Evolutionary conservation across 1,140 invertebrate species (phyloP), one percentile per base, ranked within the genome.

Genomic region (Plectus sambesii): DNA sequence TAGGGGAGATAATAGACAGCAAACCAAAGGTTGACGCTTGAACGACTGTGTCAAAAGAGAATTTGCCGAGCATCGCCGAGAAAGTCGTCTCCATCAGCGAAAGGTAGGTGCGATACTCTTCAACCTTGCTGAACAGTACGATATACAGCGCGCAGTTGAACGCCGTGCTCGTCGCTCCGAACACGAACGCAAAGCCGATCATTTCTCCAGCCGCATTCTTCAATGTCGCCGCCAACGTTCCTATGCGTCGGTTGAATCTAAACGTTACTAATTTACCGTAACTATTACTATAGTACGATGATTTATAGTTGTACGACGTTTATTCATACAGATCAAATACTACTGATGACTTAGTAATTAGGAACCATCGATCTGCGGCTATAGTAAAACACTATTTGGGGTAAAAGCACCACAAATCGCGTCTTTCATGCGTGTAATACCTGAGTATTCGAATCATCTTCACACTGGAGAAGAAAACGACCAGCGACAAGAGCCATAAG

Each of bases 61-160:
- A 77, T 47, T 75, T 75, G 15, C 76, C 75, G 48, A 77, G 72
- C 62, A 76, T 72, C 69, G 77, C 76, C 3, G 74, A 66, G 48
- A 78, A 70, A 9, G 70, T 70, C 4, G 74, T 69, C 53, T 78
- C 74, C 3, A 73, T 59, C 2, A 76, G 66, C 6, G 56, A 68
- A 25, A 77, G 47, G 42, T 78, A 72, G 25, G 70, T 75, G 23
- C 70, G 69, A 58, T 75, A 79, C 36, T 68, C 68, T 17, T 61
- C 53, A 24, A 77, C 59, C 29, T 68, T 58, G 24, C 61, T 50
- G 39, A 69, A 66, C 49, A 75, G 73, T 41, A 77, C 62, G 25
- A 77, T 53, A 54, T 75, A 77, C 62, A 79, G 77, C 29, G 77
- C 58, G 35, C 67, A 62, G 5, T 66, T 69, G 53, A 74, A 74